Evolutionary conservation across 1,140 invertebrate species (phyloP).

Genomic region (Cryptotermes secundus): DNA sequence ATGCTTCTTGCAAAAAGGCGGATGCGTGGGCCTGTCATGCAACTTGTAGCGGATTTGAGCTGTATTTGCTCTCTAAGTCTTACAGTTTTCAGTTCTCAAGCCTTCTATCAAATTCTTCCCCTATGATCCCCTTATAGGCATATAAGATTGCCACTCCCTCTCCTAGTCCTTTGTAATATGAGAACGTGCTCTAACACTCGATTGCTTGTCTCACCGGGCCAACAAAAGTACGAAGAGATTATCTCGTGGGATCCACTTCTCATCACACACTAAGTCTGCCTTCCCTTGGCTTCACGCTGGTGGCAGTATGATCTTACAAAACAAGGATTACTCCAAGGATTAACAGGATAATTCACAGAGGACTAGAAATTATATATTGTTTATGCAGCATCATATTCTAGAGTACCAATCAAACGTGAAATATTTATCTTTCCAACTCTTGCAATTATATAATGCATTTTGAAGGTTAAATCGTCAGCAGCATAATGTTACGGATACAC

Average conservation of each 20-base stretch:
- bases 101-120: conserved; percentile 3
- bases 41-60: neutral
- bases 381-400: neutral
- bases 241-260: neutral
- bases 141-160: neutral
- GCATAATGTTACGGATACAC: too few species aligned
- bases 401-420: neutral
- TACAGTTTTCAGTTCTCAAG: conserved; percentile 16
- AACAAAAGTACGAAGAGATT: conserved; percentile 15
- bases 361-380: neutral
- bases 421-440: too few species aligned
- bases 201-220: conserved; percentile 25
- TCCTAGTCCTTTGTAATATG: neutral
- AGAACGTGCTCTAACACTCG: neutral
- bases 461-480: too few species aligned
- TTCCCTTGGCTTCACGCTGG: neutral
- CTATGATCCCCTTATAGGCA: conserved; percentile 16
- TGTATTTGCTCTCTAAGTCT: conserved; percentile 5
- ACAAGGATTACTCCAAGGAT: neutral
- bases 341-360: neutral
- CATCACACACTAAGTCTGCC: neutral
- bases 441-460: too few species aligned
- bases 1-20: neutral
- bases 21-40: neutral
- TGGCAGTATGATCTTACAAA: neutral